Conservation (phyloP, 2,888 invertebrate species). For the Philaethria dido region DNA sequence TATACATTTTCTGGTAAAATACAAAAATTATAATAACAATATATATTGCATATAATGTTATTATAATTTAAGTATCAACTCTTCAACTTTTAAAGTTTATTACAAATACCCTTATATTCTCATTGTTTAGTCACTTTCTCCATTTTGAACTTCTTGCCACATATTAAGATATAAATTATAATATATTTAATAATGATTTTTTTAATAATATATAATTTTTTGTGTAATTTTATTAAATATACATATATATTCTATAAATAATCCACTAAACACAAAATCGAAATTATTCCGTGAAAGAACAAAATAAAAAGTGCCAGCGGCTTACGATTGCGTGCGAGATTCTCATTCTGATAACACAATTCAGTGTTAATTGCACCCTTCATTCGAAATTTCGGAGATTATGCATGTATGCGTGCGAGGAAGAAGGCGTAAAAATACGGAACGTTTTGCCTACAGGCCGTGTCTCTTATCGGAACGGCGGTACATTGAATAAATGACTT, state of each 20-base stretch:
- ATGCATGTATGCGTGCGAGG: conserved; percentile 29
- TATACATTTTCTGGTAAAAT: too few species aligned
- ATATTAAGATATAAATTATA: too few species aligned
- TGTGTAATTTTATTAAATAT: too few species aligned
- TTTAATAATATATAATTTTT: too few species aligned
- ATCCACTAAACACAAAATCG: not conserved
- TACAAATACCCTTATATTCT: too few species aligned
- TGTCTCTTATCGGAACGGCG: conserved; percentile 1
- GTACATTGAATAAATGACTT: not conserved
- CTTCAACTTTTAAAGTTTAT: too few species aligned
- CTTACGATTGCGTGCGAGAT: conserved; percentile 38
- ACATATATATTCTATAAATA: not conserved
- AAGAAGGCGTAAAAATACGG: conserved; percentile 4
- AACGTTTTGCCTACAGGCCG: not conserved
- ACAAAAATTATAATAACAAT: too few species aligned
- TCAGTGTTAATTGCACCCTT: conserved; percentile 40
- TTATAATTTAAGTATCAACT: too few species aligned
- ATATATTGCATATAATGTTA: too few species aligned
- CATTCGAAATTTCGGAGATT: conserved; percentile 37
- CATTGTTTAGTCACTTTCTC: too few species aligned
- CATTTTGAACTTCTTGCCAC: too few species aligned
- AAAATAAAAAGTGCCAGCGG: conserved; percentile 12
- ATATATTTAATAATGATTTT: too few species aligned
- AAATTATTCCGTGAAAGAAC: not conserved
- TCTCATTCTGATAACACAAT: conserved; percentile 40